Evolutionary conservation across 53 echinoderm and acorn worm genomes (phyloP).

Genomic region (Temnopleurus reevesii): DNA sequence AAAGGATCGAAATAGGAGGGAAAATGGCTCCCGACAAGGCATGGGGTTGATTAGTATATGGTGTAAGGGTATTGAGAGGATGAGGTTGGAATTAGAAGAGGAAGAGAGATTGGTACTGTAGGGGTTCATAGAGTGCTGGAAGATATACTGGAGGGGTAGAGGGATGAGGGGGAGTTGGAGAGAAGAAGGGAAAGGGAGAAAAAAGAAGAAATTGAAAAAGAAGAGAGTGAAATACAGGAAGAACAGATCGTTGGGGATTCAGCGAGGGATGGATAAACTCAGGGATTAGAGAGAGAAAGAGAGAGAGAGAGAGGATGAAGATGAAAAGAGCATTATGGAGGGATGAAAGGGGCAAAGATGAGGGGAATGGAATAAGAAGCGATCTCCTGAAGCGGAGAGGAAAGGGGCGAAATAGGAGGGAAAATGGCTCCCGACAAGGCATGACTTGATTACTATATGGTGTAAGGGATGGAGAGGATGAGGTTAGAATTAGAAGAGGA

Average conservation of each 20-base stretch:
- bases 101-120: too few relatives aligned
- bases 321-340: not conserved
- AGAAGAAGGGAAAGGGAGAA: too few relatives aligned
- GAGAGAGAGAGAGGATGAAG: not conserved
- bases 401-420: not conserved
- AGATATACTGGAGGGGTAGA: too few relatives aligned
- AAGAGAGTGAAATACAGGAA: too few relatives aligned
- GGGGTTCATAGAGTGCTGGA: too few relatives aligned
- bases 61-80: not conserved
- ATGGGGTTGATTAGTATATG: not conserved
- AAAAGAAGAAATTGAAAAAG: too few relatives aligned
- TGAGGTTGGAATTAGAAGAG: too few relatives aligned
- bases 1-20: not conserved
- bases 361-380: not conserved
- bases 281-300: too few relatives aligned
- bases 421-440: not conserved
- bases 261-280: not conserved
- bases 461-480: not conserved
- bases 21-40: not conserved
- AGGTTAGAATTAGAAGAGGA: too few relatives aligned
- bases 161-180: too few relatives aligned
- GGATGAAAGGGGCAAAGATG: not conserved
- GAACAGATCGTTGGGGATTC: too few relatives aligned
- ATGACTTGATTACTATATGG: not conserved
- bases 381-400: not conserved